Conservation (phyloP, 2,888 invertebrate genomes). For the Sminthurinus aureus region DNA sequence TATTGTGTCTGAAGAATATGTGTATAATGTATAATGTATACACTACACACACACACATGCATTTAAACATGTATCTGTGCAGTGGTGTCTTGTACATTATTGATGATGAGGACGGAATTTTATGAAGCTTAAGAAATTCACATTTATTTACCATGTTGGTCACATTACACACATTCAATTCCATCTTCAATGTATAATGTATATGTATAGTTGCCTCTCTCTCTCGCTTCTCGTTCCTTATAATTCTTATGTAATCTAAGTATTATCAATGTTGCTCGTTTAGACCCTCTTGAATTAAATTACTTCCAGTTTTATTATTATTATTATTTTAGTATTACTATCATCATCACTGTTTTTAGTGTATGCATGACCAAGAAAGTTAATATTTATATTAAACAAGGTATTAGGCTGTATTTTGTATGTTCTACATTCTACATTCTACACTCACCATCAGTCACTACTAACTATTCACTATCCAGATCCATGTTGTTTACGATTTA, state of each 20-base stretch:
- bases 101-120: slow-evolving; percentile 23
- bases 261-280: neutral
- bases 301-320: neutral
- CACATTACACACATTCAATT: neutral
- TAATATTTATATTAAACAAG: neutral
- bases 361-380: neutral
- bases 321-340: too few species aligned
- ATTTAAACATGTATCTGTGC: neutral
- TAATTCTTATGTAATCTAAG: neutral
- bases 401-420: neutral
- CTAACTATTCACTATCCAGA: too few species aligned
- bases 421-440: too few species aligned
- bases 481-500: too few species aligned
- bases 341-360: too few species aligned
- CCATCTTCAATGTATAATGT: neutral
- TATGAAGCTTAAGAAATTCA: slow-evolving; percentile 35
- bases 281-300: neutral
- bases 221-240: neutral
- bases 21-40: too few species aligned
- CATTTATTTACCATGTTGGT: slow-evolving; percentile 28
- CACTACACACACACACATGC: too few species aligned
- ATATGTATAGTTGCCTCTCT: neutral
- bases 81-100: neutral
- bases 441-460: too few species aligned
- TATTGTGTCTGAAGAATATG: too few species aligned